Evolutionary conservation across 2,888 invertebrate genomes (phyloP), one percentile per base, ranked within the genome.

Genomic region (Eustalomyia histrio): DNA sequence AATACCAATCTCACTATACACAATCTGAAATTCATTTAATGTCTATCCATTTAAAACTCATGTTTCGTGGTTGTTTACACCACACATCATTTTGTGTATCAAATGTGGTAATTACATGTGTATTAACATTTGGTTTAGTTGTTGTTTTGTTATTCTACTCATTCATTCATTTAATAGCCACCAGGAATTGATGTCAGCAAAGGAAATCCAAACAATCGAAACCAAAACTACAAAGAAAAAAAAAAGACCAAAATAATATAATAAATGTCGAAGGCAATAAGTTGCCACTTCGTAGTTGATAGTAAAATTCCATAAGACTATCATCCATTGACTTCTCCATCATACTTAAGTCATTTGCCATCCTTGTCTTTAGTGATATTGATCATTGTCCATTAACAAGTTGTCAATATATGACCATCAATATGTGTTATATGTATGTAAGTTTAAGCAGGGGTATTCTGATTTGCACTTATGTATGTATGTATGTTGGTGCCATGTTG

Each of bases 71-170:
- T 63, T 78, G 61, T 67, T 78, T 61, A 67, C 53, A 55, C 67
- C 53, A 72, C 61, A 73, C 29, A 8, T 2, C 29, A 72, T 78
- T 78, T 73, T 78, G 72, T 73, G 60, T 67, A 39, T 39, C 52
- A 65, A 78, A 65, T 73, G 61, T 73, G 78, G 61, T 78, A 78
- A 78, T 78, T 78, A 67, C 29, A 29, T 29, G 29, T 29, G 29
- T 29, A 29, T 29, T 29, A 29, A 29, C 29, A 29, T 29, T 29
- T 29, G 29, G 29, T 29, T 29, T 29, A 3, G 29, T 72, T 47
- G 47, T 33, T 24, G 52, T 17, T 47, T 16, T 6, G 52, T 64
- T 64, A 3, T 21, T 21, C 21, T 21, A 21, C 4, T 21, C 60
- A 72, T 55, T 63, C 14, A 47, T 47, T 14, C 1, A 2, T 67